Conservation (phyloP, 2,888 invertebrate species). For the Dasysyrphus tricinctus region DNA sequence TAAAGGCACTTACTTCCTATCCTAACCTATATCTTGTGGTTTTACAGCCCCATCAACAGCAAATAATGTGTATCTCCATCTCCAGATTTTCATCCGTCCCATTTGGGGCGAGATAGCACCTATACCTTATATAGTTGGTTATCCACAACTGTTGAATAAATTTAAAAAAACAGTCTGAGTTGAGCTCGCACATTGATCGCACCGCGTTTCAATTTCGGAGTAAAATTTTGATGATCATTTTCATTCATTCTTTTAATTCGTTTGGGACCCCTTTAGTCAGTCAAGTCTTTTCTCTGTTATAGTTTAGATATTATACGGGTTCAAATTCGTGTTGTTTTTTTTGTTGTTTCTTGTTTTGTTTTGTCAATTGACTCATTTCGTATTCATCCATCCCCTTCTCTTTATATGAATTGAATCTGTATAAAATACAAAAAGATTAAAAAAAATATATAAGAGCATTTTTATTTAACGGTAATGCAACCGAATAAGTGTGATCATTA, state of each 20-base stretch:
- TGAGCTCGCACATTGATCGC: conserved; percentile 53
- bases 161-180: conserved; percentile 55
- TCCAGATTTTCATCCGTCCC: conserved; percentile 23
- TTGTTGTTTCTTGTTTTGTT: background rate
- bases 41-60: conserved; percentile 17
- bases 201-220: conserved; percentile 27
- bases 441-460: conserved; percentile 6
- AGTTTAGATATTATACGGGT: conserved; percentile 20
- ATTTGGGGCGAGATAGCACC: conserved; percentile 45
- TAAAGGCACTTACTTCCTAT: background rate
- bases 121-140: conserved; percentile 10
- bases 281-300: background rate
- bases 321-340: conserved; percentile 42
- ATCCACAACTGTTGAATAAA: conserved; percentile 43
- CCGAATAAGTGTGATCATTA: background rate
- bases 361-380: conserved; percentile 51
- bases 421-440: conserved; percentile 8
- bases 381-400: conserved; percentile 10
- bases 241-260: background rate
- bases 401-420: conserved; percentile 9
- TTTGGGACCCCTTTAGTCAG: conserved; percentile 32
- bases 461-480: conserved; percentile 19
- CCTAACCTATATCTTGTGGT: conserved; percentile 21
- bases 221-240: conserved; percentile 4
- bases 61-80: conserved; percentile 16